phyloP scores from a whole-genome alignment of 2,113 vertebrate genomes.

The Cacatua alba region DNA sequence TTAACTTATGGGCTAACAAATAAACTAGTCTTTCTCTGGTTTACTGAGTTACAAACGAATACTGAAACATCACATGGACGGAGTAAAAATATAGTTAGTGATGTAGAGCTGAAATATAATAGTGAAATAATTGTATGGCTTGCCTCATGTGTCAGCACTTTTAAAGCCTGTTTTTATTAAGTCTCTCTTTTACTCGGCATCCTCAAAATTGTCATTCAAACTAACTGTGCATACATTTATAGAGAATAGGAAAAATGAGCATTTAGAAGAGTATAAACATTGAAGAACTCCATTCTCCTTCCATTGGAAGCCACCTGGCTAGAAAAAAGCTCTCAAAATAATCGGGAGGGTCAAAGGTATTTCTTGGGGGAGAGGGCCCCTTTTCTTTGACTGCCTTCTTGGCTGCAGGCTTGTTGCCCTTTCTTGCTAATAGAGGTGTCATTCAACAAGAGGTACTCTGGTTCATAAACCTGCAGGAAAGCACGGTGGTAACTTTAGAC shows the following conservation, averaged over 20 bases:
- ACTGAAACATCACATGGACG: fast-evolving
- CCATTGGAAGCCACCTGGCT: not conserved
- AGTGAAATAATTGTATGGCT: not conserved
- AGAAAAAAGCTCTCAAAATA: not conserved
- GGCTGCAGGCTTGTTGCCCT: not conserved
- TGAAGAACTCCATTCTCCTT: not conserved
- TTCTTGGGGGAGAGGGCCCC: not conserved
- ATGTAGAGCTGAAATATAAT: not conserved
- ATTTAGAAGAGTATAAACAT: not conserved
- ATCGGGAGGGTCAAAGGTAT: not conserved
- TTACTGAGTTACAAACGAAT: not conserved
- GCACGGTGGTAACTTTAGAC: not conserved
- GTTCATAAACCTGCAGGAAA: not conserved
- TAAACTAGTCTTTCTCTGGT: not conserved
- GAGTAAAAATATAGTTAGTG: not conserved
- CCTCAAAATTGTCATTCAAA: not conserved
- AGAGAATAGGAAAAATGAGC: not conserved
- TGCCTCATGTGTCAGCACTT: not conserved
- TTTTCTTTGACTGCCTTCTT: not conserved
- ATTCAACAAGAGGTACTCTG: not conserved
- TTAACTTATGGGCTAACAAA: not conserved
- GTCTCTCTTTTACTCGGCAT: not conserved
- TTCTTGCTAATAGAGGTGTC: slow-evolving; percentile 30
- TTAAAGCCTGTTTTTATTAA: not conserved
- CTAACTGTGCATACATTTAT: not conserved